phyloP scores from a whole-genome alignment of 2,113 vertebrate genomes.

The Alosa alosa region DNA sequence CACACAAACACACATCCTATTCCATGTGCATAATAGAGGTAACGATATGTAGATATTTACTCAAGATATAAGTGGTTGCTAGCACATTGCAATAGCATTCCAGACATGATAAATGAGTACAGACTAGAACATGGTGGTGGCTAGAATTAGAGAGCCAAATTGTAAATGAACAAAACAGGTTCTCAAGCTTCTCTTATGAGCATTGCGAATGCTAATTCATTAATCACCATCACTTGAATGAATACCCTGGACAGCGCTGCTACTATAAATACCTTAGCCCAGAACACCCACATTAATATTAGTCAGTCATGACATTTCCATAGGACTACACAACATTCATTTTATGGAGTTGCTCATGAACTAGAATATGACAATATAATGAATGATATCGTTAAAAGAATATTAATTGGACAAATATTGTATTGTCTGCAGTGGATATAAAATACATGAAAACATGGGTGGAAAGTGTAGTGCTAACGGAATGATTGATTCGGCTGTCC shows the following conservation, averaged over 20 bases:
- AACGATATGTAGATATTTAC: background rate
- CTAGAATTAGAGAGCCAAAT: background rate
- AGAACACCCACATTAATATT: background rate
- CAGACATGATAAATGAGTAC: background rate
- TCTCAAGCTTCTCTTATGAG: no score
- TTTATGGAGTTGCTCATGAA: background rate
- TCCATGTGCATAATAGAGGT: background rate
- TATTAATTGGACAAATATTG: background rate
- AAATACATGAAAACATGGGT: background rate
- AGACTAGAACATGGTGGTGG: background rate
- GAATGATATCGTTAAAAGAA: background rate
- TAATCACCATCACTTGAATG: background rate
- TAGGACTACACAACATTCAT: background rate
- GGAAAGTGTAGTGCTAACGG: background rate
- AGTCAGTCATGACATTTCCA: background rate
- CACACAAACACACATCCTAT: background rate
- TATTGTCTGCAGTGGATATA: background rate
- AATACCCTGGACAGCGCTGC: background rate
- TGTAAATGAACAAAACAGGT: background rate
- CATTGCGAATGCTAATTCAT: background rate
- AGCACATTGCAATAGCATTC: background rate
- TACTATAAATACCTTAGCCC: background rate
- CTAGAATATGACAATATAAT: background rate
- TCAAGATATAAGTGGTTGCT: background rate
- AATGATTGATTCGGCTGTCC: background rate